These are phyloP conservation scores for Lineus longissimus DNA, from an alignment of 1,140 invertebrate species.

Conservation along the genomic window DNA sequence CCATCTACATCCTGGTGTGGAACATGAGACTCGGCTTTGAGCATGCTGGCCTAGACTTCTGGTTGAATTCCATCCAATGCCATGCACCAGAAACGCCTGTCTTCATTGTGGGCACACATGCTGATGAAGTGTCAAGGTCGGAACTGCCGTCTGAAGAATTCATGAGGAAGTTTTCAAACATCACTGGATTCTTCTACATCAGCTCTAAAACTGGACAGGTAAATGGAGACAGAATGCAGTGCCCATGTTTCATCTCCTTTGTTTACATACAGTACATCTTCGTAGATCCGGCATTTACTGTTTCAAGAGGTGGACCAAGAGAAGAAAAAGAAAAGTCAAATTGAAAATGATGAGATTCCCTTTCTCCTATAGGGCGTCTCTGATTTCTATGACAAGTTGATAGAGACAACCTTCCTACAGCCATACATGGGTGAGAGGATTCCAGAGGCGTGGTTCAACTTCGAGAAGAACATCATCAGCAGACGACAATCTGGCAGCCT, in stretches of 20 bases:
- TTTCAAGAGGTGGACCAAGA: too few species aligned
- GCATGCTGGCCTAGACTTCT: constrained; percentile 36
- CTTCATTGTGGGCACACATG: constrained; percentile 50
- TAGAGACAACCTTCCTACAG: constrained; percentile 38
- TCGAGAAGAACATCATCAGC: constrained; percentile 38
- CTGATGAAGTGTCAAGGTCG: constrained; percentile 45
- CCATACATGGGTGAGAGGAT: constrained; percentile 50
- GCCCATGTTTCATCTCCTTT: neutral
- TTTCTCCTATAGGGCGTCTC: too few species aligned
- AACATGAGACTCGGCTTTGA: constrained; percentile 51
- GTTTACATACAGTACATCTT: too few species aligned
- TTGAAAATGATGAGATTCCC: too few species aligned
- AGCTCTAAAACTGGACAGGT: constrained; percentile 42
- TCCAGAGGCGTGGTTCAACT: constrained; percentile 45
- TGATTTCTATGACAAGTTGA: constrained; percentile 24
- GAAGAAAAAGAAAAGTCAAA: too few species aligned
- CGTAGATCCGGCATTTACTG: too few species aligned
- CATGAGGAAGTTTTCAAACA: constrained; percentile 33
- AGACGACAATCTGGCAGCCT: too few species aligned
- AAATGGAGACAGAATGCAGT: neutral
- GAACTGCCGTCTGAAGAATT: constrained; percentile 41
- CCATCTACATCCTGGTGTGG: constrained; percentile 51
- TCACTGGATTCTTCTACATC: constrained; percentile 39
- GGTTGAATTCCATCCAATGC: constrained; percentile 50
- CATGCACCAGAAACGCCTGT: constrained; percentile 52